These are phyloP conservation scores for Philaenus spumarius DNA, from an alignment of 1,140 invertebrate species.

Conservation along the genomic window DNA sequence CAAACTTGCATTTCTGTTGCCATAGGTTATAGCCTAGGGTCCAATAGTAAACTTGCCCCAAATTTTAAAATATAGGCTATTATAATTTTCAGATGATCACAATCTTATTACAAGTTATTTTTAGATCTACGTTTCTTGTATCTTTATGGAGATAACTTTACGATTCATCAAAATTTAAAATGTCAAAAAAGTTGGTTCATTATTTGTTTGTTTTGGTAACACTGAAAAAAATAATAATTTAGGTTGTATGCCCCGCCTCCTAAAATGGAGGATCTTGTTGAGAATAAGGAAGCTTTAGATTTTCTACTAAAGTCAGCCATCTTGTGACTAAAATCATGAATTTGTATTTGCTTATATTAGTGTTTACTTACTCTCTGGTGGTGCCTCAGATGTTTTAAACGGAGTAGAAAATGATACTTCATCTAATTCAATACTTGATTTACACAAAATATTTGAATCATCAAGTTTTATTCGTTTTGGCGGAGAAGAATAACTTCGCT, in stretches of 20 bases:
- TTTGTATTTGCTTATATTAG: constrained; percentile 40
- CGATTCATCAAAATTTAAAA: too few species aligned
- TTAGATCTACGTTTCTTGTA: too few species aligned
- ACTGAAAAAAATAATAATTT: not conserved
- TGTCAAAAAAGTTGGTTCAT: too few species aligned
- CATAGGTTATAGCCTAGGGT: too few species aligned
- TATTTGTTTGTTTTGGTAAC: too few species aligned
- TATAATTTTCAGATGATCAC: too few species aligned
- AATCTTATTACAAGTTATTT: too few species aligned
- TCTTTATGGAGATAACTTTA: too few species aligned
- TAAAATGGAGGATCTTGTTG: constrained; percentile 31
- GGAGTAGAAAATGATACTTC: constrained; percentile 32
- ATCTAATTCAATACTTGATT: constrained; percentile 33
- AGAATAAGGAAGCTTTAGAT: constrained; percentile 25
- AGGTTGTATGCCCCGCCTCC: constrained; percentile 33
- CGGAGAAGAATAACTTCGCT: constrained; percentile 43
- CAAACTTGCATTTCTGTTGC: too few species aligned
- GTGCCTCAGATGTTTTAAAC: constrained; percentile 26
- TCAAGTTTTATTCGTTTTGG: constrained; percentile 44
- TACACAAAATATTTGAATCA: constrained; percentile 31
- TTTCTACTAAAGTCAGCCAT: constrained; percentile 35
- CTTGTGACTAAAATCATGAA: constrained; percentile 36
- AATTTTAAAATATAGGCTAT: too few species aligned
- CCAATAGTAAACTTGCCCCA: too few species aligned
- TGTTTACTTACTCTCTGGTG: constrained; percentile 39